Evolutionary conservation across 2,888 invertebrate species (phyloP), one percentile per base, ranked within the genome.

Genomic region (Micoletzkya japonica): DNA sequence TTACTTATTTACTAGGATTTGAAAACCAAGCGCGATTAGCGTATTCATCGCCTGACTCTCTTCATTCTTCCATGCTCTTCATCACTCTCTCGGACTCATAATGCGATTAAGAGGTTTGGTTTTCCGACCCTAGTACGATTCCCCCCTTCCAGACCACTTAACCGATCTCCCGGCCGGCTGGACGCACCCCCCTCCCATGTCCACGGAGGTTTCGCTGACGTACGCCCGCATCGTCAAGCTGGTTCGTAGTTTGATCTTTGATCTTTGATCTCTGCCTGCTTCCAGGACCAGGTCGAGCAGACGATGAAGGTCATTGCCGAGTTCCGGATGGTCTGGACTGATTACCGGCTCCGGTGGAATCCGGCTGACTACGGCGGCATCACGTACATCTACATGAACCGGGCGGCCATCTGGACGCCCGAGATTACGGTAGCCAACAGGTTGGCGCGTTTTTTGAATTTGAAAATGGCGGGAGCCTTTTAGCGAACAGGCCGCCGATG

Each of bases 171-270:
- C 64, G 1, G 28, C 52, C 28, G 39, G 39, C 6, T 68, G 68
- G 68, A n/a, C 30, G 17, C 68, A 68, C 44, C 68, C 68, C 10
- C 68, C 68, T 32, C 68, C 68, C 2, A 68, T 68, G 68, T 32
- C 68, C 3, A 58, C 57, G 39, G n/a, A 39, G n/a, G 68, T 68
- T 7, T n/a, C 28, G 1, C 68, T 68, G 32, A 58, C 58, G 20
- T 68, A 68, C n/a, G 68, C 58, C 7, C 32, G 68, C 39, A 57
- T 68, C n/a, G 68, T 68, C 36, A 68, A 58, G 30, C 17, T 68
- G 57, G 68, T 68, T n/a, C 17, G 58, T 34, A 30, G 26, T 32
- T 54, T 26, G 7, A 26, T 30, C 17, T 4, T 7, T 57, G n/a
- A 52, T 14, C n/a, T 44, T 14, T 44, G 44, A 20, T 44, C 30